phyloP scores from a whole-genome alignment of 2,113 vertebrate species.

The Spilogale gracilis region DNA sequence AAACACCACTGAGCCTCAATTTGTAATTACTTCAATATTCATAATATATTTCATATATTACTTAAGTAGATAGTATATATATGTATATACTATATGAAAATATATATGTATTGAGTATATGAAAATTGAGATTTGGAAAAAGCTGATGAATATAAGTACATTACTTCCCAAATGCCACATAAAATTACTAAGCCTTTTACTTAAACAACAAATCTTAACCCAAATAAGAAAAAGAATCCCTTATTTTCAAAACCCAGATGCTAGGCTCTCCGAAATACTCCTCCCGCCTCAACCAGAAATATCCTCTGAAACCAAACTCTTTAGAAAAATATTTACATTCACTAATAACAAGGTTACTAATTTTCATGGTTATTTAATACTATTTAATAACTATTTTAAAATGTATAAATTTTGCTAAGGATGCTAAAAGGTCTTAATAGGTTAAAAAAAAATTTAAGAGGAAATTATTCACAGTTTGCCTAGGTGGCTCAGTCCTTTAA shows the following conservation, averaged over 20 bases:
- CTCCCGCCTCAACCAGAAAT: neutral
- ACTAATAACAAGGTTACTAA: neutral
- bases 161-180: neutral
- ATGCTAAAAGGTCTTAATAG: neutral
- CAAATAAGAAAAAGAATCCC: neutral
- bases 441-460: neutral
- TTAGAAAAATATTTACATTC: constrained; percentile 13
- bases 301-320: neutral
- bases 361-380: neutral
- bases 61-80: too few species aligned
- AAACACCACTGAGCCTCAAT: neutral
- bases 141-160: neutral
- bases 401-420: neutral
- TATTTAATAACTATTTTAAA: constrained; percentile 17
- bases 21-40: neutral
- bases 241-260: constrained; percentile 5
- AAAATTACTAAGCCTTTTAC: neutral
- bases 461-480: neutral
- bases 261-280: neutral
- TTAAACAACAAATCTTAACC: constrained; percentile 19
- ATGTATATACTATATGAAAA: too few species aligned
- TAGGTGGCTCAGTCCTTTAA: too few species aligned
- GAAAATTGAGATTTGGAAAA: neutral
- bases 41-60: neutral
- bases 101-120: too few species aligned